A percentile compares a stretch with the other conserved stretches of the same genome.
phyloP scores from a whole-genome alignment of 2,113 vertebrate genomes.

The Myotis yumanensis region DNA sequence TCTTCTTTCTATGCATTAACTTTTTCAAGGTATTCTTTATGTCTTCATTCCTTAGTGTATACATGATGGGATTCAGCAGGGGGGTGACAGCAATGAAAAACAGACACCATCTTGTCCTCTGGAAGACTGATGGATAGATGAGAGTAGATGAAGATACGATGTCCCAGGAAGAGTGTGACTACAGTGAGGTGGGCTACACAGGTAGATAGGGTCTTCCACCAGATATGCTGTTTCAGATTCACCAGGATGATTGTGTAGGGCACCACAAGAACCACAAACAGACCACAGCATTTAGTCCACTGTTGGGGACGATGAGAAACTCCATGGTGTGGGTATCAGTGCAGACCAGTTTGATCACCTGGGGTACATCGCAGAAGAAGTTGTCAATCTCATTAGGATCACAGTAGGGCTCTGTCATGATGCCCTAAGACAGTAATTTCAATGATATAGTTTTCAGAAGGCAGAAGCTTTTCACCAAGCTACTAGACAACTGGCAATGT shows the following conservation, averaged over 20 bases:
- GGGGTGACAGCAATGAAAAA: conserved; percentile 79
- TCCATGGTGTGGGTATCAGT: conserved; percentile 73
- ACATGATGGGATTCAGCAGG: conserved; percentile 81
- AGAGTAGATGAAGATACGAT: conserved; percentile 80
- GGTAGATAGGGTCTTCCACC: conserved; percentile 78
- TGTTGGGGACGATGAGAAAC: conserved; percentile 79
- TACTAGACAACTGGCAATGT: neutral
- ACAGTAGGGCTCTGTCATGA: conserved; percentile 70
- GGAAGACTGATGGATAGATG: conserved; percentile 77
- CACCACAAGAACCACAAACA: conserved; percentile 75
- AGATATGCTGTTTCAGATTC: conserved; percentile 71
- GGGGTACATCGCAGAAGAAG: neutral
- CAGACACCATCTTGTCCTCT: conserved; percentile 78
- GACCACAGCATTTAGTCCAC: conserved; percentile 75
- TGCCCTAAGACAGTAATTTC: neutral
- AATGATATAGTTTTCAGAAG: neutral
- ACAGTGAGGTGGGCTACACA: conserved; percentile 78
- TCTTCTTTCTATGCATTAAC: conserved; percentile 30
- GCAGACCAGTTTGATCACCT: conserved; percentile 72
- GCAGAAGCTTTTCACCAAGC: neutral
- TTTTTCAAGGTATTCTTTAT: conserved; percentile 79
- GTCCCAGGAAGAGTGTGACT: conserved; percentile 77
- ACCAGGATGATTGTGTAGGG: conserved; percentile 78
- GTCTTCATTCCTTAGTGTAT: conserved; percentile 80
- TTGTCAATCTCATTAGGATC: conserved; percentile 78